Base-by-base conservation (phyloP, 23 tunicate genomes). In the Pegea sp. region DNA sequence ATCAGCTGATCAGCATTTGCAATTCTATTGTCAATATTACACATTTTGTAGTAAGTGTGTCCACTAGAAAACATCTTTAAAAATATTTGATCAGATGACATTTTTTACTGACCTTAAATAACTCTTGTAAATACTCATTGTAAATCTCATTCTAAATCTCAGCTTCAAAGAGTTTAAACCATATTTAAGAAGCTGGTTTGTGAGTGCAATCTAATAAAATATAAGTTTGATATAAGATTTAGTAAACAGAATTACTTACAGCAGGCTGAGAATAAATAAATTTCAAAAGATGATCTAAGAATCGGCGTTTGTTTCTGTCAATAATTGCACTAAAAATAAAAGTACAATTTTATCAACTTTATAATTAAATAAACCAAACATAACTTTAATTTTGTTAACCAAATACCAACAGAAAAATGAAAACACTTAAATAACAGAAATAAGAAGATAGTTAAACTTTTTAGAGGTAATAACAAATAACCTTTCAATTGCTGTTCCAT, bases 401-500 rank as follows among this genome's bases (percentile, higher is more conserved):
- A n/a, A n/a, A n/a, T n/a, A n/a, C n/a, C n/a, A n/a, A n/a, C n/a
- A n/a, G n/a, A n/a, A n/a, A n/a, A n/a, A n/a, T n/a, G n/a, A n/a
- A n/a, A n/a, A n/a, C n/a, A n/a, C n/a, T n/a, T n/a, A n/a, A n/a
- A n/a, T n/a, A n/a, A n/a, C n/a, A n/a, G n/a, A n/a, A n/a, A n/a
- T n/a, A n/a, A n/a, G n/a, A n/a, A n/a, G n/a, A n/a, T n/a, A n/a
- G n/a, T n/a, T n/a, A n/a, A n/a, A n/a, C n/a, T n/a, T n/a, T n/a
- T n/a, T n/a, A n/a, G n/a, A n/a, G n/a, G n/a, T n/a, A n/a, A n/a
- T n/a, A n/a, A n/a, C n/a, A n/a, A n/a, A n/a, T n/a, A n/a, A 63
- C 68, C 76, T 81, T 66, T 81, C 93, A 62, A 81, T 81, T 20
- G 93, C 69, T 5, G 93, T 81, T 43, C 93, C 93, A 67, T 81